Conservation (phyloP, 2,888 invertebrate genomes). For the Hypselothyrea guttata region DNA sequence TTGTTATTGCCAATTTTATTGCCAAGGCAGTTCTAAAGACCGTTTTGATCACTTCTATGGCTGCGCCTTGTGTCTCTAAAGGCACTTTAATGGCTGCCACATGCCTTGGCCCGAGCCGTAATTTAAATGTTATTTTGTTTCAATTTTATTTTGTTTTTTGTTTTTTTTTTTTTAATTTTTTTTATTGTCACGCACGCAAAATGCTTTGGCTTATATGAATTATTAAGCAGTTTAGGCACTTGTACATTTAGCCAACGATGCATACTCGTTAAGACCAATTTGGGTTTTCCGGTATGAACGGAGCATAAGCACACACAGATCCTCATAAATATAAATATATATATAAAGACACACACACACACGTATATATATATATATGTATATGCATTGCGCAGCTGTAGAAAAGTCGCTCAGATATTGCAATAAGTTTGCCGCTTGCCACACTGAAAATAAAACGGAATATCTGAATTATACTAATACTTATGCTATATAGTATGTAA, state of each 20-base stretch:
- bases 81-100: slow-evolving; percentile 51
- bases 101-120: slow-evolving; percentile 28
- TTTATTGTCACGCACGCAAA: slow-evolving; percentile 53
- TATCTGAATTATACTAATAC: neutral
- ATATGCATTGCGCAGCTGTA: slow-evolving; percentile 2
- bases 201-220: slow-evolving; percentile 32
- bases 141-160: too few species aligned
- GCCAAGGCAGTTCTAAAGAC: slow-evolving; percentile 46
- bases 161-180: neutral
- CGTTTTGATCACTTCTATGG: slow-evolving; percentile 6
- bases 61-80: slow-evolving; percentile 8
- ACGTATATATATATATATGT: neutral
- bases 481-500: slow-evolving; percentile 2
- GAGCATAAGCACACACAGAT: too few species aligned
- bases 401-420: slow-evolving; percentile 38
- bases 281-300: slow-evolving; percentile 56
- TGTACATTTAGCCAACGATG: slow-evolving; percentile 31
- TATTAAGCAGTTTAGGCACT: slow-evolving; percentile 23
- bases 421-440: slow-evolving; percentile 46
- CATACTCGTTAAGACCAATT: slow-evolving; percentile 29
- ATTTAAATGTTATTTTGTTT: slow-evolving; percentile 3
- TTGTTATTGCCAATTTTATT: slow-evolving; percentile 8
- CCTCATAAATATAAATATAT: slow-evolving; percentile 2
- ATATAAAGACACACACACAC: neutral
- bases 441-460: slow-evolving; percentile 28